Conservation (phyloP, 1,140 invertebrate species). For the Drosophila lacteicornis region DNA sequence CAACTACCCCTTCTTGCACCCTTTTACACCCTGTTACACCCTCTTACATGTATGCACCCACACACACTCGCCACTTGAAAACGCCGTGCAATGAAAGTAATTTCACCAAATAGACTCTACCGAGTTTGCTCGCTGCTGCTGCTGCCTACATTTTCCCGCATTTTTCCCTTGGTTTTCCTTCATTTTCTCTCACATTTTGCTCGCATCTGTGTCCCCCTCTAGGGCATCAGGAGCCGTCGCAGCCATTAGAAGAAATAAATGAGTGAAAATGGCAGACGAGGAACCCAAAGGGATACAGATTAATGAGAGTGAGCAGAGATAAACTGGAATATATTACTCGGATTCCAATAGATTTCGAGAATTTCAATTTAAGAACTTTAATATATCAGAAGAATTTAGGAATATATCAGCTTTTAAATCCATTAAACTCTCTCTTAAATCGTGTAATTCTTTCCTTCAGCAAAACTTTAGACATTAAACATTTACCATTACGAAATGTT, state of each 20-base stretch:
- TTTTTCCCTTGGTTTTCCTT: slow-evolving; percentile 7
- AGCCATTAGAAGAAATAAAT: slow-evolving; percentile 44
- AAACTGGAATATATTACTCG: slow-evolving; percentile 3
- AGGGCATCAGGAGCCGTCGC: background rate
- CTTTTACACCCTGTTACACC: slow-evolving; percentile 4
- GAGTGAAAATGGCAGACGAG: slow-evolving; percentile 8
- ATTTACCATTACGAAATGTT: slow-evolving; percentile 11
- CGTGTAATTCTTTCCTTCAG: background rate
- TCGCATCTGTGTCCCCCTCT: background rate
- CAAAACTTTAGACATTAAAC: slow-evolving; percentile 8
- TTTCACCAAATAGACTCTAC: slow-evolving; percentile 78
- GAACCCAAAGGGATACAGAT: slow-evolving; percentile 39
- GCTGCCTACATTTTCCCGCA: slow-evolving; percentile 8
- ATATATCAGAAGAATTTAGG: background rate
- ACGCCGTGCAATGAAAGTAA: slow-evolving; percentile 80
- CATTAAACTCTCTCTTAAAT: background rate
- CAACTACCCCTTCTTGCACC: background rate
- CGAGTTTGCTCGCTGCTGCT: slow-evolving; percentile 53
- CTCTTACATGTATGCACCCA: slow-evolving; percentile 9
- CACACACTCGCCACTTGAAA: slow-evolving; percentile 61
- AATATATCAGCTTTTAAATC: background rate
- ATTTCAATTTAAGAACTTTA: background rate
- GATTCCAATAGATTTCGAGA: background rate
- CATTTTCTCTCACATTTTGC: slow-evolving; percentile 17
- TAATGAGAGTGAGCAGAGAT: slow-evolving; percentile 35